phyloP scores from a whole-genome alignment of 2,797 vertebrate genomes.

The Rhynchotus rufescens region DNA sequence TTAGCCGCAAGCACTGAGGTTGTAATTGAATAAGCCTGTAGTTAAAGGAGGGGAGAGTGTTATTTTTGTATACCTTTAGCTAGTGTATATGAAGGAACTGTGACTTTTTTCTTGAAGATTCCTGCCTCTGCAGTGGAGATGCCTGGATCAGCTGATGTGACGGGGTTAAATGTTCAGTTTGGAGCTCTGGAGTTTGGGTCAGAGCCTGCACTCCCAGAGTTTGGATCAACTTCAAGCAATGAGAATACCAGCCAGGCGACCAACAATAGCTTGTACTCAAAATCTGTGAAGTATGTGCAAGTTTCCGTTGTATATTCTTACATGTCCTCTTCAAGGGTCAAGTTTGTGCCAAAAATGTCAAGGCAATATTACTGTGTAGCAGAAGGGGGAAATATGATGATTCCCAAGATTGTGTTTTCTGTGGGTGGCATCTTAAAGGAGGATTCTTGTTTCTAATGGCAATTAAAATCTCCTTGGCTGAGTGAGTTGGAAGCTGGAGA shows the following conservation, averaged over 20 bases:
- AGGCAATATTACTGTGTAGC: not conserved
- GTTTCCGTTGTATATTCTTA: not conserved
- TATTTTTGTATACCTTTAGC: not conserved
- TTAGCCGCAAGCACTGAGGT: not conserved
- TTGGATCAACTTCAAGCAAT: slow-evolving; percentile 84
- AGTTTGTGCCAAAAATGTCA: not conserved
- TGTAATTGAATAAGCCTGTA: not conserved
- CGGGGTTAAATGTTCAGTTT: slow-evolving; percentile 94
- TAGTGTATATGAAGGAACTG: not conserved
- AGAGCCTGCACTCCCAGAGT: slow-evolving; percentile 89
- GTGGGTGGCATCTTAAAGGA: not conserved
- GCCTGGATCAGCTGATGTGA: slow-evolving; percentile 92
- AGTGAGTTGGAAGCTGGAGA: not conserved
- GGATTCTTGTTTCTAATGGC: not conserved
- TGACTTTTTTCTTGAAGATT: slow-evolving; percentile 79
- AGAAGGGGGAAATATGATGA: not conserved
- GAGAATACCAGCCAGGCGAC: slow-evolving; percentile 83
- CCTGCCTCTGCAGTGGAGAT: slow-evolving; percentile 95
- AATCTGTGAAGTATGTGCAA: slow-evolving; percentile 87
- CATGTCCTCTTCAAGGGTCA: not conserved
- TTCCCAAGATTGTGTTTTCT: not conserved
- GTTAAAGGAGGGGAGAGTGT: not conserved
- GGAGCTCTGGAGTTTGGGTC: slow-evolving; percentile 95
- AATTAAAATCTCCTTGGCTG: not conserved
- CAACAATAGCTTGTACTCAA: slow-evolving; percentile 90